Conservation (phyloP, 35 echinoderm and acorn worm species). For the Nesometra sesokonis region DNA sequence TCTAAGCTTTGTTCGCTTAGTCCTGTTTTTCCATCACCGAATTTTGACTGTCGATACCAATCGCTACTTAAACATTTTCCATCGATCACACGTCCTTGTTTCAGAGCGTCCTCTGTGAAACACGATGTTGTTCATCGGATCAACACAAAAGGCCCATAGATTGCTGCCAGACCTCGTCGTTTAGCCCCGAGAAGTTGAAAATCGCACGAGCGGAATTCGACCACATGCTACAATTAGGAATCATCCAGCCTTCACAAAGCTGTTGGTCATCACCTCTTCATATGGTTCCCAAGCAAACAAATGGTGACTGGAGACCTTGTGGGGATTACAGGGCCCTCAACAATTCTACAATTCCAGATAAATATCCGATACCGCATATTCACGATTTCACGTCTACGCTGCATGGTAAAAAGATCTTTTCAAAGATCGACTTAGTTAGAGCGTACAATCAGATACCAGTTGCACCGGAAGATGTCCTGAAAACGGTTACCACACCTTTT, state of each 20-base stretch:
- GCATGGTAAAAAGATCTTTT: conserved; percentile 15
- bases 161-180: conserved; percentile 2
- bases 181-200: conserved; percentile 13
- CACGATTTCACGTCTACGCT: conserved; percentile 39
- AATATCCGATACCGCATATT: conserved; percentile 46
- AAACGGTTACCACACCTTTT: conserved; percentile 53
- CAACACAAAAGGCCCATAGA: conserved; percentile 8
- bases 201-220: conserved; percentile 6
- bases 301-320: conserved; percentile 51
- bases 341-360: conserved; percentile 40
- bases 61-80: too few species aligned
- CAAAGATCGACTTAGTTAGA: conserved; percentile 36
- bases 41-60: too few species aligned
- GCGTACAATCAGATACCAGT: conserved; percentile 57
- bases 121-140: neutral
- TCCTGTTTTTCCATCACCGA: too few species aligned
- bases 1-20: too few species aligned
- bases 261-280: conserved; percentile 22
- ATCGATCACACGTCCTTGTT: too few species aligned
- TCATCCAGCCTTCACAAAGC: neutral
- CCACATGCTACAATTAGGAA: neutral
- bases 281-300: conserved; percentile 35
- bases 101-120: too few species aligned
- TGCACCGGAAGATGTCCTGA: conserved; percentile 30
- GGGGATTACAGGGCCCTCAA: conserved; percentile 52